phyloP scores from a whole-genome alignment of 1,140 invertebrate genomes.

The Listronotus bonariensis region DNA sequence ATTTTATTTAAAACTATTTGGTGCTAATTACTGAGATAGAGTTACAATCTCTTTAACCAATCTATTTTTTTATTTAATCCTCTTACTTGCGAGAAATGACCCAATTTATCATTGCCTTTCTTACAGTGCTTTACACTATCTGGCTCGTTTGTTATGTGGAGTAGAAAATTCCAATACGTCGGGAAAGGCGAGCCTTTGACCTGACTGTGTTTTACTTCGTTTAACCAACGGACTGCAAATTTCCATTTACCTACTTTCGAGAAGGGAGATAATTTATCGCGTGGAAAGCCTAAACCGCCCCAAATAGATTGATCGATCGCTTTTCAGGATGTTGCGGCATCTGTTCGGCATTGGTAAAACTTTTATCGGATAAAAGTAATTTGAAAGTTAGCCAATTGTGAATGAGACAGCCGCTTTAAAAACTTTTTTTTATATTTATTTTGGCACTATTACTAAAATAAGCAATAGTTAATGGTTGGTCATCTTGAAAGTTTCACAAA shows the following conservation, averaged over 20 bases:
- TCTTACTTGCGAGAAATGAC: neutral
- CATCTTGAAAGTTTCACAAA: no score
- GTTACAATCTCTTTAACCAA: no score
- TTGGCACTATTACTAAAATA: no score
- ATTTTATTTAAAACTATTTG: no score
- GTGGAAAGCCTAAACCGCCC: conserved; percentile 24
- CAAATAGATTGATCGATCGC: conserved; percentile 18
- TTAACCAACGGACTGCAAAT: conserved; percentile 24
- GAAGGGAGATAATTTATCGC: conserved; percentile 17
- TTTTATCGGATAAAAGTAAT: conserved; percentile 18
- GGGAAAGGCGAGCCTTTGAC: conserved; percentile 12
- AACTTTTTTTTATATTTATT: neutral
- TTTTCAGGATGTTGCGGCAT: conserved; percentile 22
- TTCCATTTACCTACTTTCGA: conserved; percentile 17
- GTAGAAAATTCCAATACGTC: conserved; percentile 21
- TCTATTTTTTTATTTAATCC: no score
- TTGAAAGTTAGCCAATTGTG: conserved; percentile 13
- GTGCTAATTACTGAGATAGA: no score
- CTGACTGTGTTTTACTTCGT: conserved; percentile 18
- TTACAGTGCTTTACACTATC: neutral
- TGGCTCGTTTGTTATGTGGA: conserved; percentile 7
- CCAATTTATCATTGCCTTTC: conserved; percentile 7
- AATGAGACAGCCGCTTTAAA: neutral
- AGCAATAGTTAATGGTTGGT: no score
- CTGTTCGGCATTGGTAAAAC: conserved; percentile 18